Percentiles rank a stretch among this genome's conserved stretches.
Evolutionary conservation across 2,888 invertebrate genomes (phyloP).

Genomic region (Microctonus brassicae): DNA sequence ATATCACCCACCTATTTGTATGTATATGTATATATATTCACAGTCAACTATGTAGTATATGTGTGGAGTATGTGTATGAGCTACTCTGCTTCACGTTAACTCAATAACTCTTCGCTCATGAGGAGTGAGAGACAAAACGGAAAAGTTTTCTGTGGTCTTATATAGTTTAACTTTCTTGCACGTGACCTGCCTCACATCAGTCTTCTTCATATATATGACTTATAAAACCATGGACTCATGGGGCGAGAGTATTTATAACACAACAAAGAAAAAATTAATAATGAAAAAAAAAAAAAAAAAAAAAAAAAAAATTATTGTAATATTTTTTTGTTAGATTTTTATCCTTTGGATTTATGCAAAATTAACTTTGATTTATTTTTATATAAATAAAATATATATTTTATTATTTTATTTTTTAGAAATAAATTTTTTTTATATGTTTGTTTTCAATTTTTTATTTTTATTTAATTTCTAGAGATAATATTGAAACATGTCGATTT

Average conservation of each 20-base stretch:
- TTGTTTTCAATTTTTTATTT: too few relatives aligned
- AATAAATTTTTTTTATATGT: too few relatives aligned
- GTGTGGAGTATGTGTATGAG: too few relatives aligned
- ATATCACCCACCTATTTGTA: constrained; percentile 21
- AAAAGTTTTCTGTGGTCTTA: constrained; percentile 42
- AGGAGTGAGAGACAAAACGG: constrained; percentile 18
- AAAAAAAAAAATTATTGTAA: too few relatives aligned
- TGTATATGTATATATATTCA: background rate
- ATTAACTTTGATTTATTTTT: background rate
- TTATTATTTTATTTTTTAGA: too few relatives aligned
- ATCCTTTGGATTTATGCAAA: background rate
- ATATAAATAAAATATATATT: too few relatives aligned
- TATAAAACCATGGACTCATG: constrained; percentile 1
- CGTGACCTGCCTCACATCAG: constrained; percentile 56
- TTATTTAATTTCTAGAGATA: background rate
- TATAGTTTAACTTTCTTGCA: constrained; percentile 50
- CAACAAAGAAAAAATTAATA: background rate
- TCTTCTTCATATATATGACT: constrained; percentile 48
- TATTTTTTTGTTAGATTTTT: too few relatives aligned
- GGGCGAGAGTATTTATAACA: constrained; percentile 48
- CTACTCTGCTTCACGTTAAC: too few relatives aligned
- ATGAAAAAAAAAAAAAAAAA: too few relatives aligned
- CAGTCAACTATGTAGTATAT: background rate
- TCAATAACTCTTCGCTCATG: constrained; percentile 8
- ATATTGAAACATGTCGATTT: constrained; percentile 6